A percentile compares a stretch with the other conserved stretches of the same genome.
These are phyloP conservation scores for Rutpela maculata DNA, from an alignment of 2,888 invertebrate species.

Conservation along the genomic window DNA sequence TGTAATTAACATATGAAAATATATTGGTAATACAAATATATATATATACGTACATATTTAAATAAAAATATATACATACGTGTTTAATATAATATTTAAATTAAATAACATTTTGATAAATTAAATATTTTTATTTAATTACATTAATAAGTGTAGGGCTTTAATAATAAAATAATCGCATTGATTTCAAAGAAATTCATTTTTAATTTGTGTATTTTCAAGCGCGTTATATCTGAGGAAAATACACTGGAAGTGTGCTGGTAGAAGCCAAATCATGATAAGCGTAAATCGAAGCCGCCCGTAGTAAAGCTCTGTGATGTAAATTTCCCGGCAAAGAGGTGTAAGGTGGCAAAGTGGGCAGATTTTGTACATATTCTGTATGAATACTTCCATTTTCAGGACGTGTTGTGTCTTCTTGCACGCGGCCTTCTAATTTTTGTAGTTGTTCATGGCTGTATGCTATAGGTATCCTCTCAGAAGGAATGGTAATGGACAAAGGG, in stretches of 20 bases:
- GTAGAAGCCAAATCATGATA: conserved; percentile 65
- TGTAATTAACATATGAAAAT: too few species aligned
- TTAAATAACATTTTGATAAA: too few species aligned
- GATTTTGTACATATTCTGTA: conserved; percentile 38
- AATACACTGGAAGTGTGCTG: conserved; percentile 64
- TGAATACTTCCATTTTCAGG: conserved; percentile 37
- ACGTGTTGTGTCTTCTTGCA: conserved; percentile 24
- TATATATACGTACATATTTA: too few species aligned
- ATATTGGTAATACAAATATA: too few species aligned
- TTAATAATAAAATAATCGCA: too few species aligned
- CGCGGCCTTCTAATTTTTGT: conserved; percentile 42
- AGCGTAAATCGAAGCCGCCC: conserved; percentile 68
- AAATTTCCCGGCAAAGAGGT: conserved; percentile 66
- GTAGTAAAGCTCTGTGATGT: conserved; percentile 67
- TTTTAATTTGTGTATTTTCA: too few species aligned
- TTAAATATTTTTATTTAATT: too few species aligned
- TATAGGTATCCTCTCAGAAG: conserved; percentile 49
- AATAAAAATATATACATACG: too few species aligned
- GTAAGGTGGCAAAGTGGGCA: conserved; percentile 66
- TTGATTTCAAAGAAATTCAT: too few species aligned
- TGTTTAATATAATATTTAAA: too few species aligned
- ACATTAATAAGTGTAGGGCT: too few species aligned
- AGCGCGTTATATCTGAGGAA: conserved; percentile 59
- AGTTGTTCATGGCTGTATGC: conserved; percentile 46
- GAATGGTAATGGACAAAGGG: conserved; percentile 47